Conservation (phyloP, 2,113 vertebrate genomes). For the Nerophis lumbriciformis region DNA sequence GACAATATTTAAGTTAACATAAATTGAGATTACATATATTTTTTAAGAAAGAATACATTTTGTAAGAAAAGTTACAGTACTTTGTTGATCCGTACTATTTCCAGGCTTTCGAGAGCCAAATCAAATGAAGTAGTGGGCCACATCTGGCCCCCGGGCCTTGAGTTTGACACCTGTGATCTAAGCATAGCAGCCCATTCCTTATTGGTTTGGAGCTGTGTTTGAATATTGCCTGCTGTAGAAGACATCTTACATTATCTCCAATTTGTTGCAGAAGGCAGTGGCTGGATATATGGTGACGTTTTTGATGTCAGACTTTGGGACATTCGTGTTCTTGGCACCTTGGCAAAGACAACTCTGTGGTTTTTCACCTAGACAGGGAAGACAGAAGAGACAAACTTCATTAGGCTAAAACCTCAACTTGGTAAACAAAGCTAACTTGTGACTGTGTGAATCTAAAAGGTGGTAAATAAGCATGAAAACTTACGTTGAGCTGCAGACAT, state of each 20-base stretch:
- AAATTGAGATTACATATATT: no score
- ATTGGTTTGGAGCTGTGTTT: background rate
- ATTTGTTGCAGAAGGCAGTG: conserved; percentile 39
- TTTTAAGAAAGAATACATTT: no score
- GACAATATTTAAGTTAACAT: no score
- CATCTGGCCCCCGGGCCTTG: no score
- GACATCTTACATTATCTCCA: conserved; percentile 65
- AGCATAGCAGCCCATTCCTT: no score
- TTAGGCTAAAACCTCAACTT: background rate
- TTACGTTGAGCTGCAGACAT: conserved; percentile 50
- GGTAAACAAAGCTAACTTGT: background rate
- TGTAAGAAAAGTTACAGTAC: no score
- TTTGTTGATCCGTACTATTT: no score
- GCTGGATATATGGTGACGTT: conserved; percentile 54
- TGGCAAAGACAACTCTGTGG: conserved; percentile 50
- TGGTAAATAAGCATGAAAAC: conserved; percentile 10
- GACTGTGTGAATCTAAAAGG: background rate
- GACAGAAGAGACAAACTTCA: background rate
- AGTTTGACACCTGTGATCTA: no score
- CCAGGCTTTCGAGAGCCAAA: no score
- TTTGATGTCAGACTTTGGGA: background rate
- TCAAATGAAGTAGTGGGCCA: no score
- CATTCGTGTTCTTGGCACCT: fast-evolving
- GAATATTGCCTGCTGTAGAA: background rate
- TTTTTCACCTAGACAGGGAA: conserved; percentile 22